Evolutionary conservation across 2,888 invertebrate species (phyloP).

Genomic region (Timema cristinae): DNA sequence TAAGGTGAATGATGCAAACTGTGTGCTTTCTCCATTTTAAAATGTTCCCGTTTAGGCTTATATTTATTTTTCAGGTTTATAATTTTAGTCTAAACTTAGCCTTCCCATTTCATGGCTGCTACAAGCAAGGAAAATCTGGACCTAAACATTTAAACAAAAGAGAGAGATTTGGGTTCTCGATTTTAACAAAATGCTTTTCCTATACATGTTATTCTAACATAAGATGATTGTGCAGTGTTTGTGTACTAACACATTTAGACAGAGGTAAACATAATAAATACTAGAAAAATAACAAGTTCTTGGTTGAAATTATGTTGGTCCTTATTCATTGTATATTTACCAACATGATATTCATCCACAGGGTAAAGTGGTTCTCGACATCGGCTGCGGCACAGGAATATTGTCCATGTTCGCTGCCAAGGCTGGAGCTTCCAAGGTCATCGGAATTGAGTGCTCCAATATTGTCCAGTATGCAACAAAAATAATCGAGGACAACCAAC

Average conservation of each 20-base stretch:
- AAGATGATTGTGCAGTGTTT: too few species aligned
- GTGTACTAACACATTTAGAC: too few species aligned
- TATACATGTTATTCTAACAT: too few species aligned
- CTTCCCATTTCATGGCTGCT: too few species aligned
- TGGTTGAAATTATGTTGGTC: too few species aligned
- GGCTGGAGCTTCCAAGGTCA: constrained; percentile 92
- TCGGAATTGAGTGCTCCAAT: constrained; percentile 97
- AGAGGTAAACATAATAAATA: not conserved
- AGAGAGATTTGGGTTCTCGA: too few species aligned
- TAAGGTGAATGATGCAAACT: constrained; percentile 48
- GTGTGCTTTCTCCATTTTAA: too few species aligned
- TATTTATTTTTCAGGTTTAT: too few species aligned
- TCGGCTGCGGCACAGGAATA: constrained; percentile 99
- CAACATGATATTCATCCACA: constrained; percentile 39
- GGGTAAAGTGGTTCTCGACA: constrained; percentile 84
- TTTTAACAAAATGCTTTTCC: too few species aligned
- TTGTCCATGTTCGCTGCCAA: constrained; percentile 99
- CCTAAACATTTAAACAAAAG: too few species aligned
- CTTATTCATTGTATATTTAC: too few species aligned
- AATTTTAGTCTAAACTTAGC: constrained; percentile 19
- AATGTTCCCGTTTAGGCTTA: too few species aligned
- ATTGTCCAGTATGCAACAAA: constrained; percentile 96
- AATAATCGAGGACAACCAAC: constrained; percentile 82
- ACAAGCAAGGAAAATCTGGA: not conserved
- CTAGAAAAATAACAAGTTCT: not conserved